These are phyloP conservation scores for Podarcis lilfordi DNA, from an alignment of 2,797 vertebrate genomes.

Conservation along the genomic window DNA sequence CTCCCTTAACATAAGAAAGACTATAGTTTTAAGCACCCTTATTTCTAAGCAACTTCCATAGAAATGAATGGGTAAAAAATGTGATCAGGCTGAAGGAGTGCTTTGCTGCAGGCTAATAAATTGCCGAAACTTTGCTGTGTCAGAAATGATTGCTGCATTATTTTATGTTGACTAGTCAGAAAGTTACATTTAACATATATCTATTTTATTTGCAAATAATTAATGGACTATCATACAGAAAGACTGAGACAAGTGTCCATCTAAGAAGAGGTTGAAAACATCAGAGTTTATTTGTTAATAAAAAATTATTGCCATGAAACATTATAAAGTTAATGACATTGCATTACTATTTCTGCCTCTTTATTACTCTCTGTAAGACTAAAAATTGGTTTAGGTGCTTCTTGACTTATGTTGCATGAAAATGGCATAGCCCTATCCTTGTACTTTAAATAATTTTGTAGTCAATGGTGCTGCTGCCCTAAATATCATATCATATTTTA, in stretches of 20 bases:
- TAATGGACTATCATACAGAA: background rate
- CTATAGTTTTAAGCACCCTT: background rate
- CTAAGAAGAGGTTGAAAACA: slow-evolving; percentile 1
- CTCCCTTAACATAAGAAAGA: background rate
- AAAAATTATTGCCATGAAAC: background rate
- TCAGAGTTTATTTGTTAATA: background rate
- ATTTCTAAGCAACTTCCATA: background rate
- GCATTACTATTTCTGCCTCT: background rate
- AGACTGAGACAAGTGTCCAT: background rate
- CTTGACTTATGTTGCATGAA: background rate
- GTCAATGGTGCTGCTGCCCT: too few relatives aligned
- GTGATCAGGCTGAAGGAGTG: background rate
- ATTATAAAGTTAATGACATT: background rate
- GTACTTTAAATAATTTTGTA: background rate
- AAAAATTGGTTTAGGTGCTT: background rate
- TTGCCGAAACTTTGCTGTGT: background rate
- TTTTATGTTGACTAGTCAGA: background rate
- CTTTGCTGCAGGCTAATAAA: background rate
- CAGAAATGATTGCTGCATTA: background rate
- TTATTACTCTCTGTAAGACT: background rate
- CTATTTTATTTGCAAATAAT: background rate
- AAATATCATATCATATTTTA: background rate
- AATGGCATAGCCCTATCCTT: background rate
- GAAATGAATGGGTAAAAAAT: background rate
- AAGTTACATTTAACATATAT: slow-evolving; percentile 1